These are phyloP conservation scores for Zelleria hepariella DNA, from an alignment of 2,888 invertebrate species.

Conservation along the genomic window DNA sequence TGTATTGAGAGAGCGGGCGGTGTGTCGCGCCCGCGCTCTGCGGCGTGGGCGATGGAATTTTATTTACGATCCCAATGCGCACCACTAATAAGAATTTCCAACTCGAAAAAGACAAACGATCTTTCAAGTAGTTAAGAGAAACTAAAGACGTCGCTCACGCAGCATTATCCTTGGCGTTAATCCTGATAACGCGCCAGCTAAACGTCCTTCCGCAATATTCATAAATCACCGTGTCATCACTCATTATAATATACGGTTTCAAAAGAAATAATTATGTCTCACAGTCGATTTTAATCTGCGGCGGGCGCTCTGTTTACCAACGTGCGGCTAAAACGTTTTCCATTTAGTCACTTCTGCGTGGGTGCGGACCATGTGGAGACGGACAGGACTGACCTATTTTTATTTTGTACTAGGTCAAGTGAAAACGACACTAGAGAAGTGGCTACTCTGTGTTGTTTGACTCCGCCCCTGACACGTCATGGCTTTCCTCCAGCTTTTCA, in stretches of 20 bases:
- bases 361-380: background rate
- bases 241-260: background rate
- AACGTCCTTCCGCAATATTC: background rate
- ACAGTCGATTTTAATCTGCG: background rate
- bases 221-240: conserved; percentile 1
- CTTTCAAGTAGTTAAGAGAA: background rate
- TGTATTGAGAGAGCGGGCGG: conserved; percentile 1
- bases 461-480: background rate
- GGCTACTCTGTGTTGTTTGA: background rate
- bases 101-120: conserved; percentile 23
- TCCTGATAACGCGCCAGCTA: background rate
- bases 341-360: background rate
- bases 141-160: background rate
- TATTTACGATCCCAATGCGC: conserved; percentile 39
- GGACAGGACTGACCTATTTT: conserved; percentile 6
- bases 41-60: conserved; percentile 51
- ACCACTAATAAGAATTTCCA: conserved; percentile 39
- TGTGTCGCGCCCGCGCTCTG: conserved; percentile 20
- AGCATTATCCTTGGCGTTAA: background rate
- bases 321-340: conserved; percentile 1
- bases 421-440: conserved; percentile 1
- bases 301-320: background rate
- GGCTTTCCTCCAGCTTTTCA: background rate
- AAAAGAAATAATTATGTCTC: background rate
- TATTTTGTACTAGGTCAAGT: conserved; percentile 6